Evolutionary conservation across 1,140 invertebrate genomes (phyloP).

Genomic region (Idris sp.): DNA sequence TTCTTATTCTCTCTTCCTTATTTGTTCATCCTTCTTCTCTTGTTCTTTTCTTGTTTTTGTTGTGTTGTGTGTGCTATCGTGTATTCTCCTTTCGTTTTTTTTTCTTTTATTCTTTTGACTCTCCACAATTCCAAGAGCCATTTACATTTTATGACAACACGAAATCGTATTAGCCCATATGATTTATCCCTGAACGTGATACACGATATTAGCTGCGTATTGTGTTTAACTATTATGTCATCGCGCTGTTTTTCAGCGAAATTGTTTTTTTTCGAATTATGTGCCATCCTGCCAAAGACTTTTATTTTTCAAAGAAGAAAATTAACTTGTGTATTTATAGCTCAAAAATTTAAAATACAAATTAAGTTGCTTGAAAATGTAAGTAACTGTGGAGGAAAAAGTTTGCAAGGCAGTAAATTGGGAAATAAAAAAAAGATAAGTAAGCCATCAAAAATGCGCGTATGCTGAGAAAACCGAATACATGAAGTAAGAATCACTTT

Average conservation of each 20-base stretch:
- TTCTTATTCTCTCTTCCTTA: slow-evolving; percentile 6
- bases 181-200: slow-evolving; percentile 54
- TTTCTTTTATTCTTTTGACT: slow-evolving; percentile 14
- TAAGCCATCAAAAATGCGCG: slow-evolving; percentile 62
- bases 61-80: no score
- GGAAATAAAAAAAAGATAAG: slow-evolving; percentile 18
- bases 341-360: no score
- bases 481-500: slow-evolving; percentile 53
- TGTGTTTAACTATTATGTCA: slow-evolving; percentile 63
- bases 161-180: slow-evolving; percentile 58
- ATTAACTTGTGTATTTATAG: no score
- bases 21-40: background rate
- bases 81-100: slow-evolving; percentile 13
- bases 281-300: slow-evolving; percentile 25
- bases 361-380: no score
- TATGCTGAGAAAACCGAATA: slow-evolving; percentile 51
- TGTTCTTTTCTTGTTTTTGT: slow-evolving; percentile 4
- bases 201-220: slow-evolving; percentile 57
- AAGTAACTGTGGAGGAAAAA: no score
- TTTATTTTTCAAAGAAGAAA: slow-evolving; percentile 31
- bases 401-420: no score
- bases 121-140: slow-evolving; percentile 60
- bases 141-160: slow-evolving; percentile 65
- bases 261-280: slow-evolving; percentile 13
- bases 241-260: slow-evolving; percentile 48